Conservation (phyloP, 2,113 vertebrate genomes). For the Chaenocephalus aceratus region DNA sequence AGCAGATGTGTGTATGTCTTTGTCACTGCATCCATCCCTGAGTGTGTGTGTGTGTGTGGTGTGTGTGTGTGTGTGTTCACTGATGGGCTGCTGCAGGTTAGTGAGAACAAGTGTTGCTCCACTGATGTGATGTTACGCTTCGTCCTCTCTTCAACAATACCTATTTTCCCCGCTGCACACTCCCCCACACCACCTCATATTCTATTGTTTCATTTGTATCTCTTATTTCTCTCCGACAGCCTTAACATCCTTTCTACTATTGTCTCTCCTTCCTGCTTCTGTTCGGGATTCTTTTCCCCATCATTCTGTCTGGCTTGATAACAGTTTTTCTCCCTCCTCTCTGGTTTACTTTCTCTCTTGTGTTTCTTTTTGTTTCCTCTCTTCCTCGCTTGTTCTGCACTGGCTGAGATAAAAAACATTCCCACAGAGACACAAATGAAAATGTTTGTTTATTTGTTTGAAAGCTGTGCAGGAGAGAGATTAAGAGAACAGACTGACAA, state of each 20-base stretch:
- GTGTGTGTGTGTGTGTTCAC: neutral
- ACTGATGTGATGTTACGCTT: conserved; percentile 54
- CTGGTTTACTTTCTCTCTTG: neutral
- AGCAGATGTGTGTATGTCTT: neutral
- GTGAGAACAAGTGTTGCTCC: conserved; percentile 19
- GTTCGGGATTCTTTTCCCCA: conserved; percentile 12
- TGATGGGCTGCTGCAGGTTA: neutral
- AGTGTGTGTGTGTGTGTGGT: neutral
- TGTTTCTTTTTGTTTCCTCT: conserved; percentile 1
- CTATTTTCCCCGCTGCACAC: conserved; percentile 12
- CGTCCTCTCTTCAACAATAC: conserved; percentile 43
- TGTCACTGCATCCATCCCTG: neutral
- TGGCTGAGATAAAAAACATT: conserved; percentile 32
- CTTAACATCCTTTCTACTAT: neutral
- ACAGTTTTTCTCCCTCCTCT: neutral
- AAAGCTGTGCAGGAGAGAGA: conserved; percentile 24
- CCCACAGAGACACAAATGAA: conserved; percentile 11
- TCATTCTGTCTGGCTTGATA: neutral
- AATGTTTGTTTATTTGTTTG: conserved; percentile 47
- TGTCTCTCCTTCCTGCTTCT: neutral
- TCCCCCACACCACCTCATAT: neutral
- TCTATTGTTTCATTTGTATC: neutral
- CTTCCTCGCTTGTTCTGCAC: conserved; percentile 7
- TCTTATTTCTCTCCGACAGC: neutral
- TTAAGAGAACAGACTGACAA: conserved; percentile 20